These are phyloP conservation scores for Atopsyche davidsoni DNA, from an alignment of 1,140 invertebrate genomes.

Conservation along the genomic window DNA sequence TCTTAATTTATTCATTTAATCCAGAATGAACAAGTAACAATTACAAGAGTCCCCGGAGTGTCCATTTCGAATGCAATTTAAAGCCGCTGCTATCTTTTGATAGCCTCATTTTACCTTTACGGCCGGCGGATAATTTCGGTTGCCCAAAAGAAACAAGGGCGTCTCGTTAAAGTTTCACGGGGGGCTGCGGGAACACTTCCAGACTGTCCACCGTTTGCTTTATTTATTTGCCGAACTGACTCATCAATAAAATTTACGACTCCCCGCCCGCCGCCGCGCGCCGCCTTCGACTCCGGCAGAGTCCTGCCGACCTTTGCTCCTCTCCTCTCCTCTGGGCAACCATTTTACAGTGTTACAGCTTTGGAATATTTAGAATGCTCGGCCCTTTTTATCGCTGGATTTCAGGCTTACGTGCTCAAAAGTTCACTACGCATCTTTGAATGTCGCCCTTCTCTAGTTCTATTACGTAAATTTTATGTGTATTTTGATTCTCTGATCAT, in stretches of 20 bases:
- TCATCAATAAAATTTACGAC: conserved; percentile 28
- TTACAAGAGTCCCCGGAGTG: too few relatives aligned
- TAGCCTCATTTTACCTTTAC: conserved; percentile 6
- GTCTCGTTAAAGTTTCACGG: conserved; percentile 24
- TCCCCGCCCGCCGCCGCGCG: neutral
- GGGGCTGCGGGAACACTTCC: conserved; percentile 9
- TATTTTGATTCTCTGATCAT: neutral
- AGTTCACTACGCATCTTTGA: too few relatives aligned
- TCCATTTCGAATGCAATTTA: too few relatives aligned
- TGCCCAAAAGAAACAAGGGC: conserved; percentile 12
- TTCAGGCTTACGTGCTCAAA: too few relatives aligned
- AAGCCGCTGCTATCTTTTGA: too few relatives aligned
- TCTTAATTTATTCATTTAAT: too few relatives aligned
- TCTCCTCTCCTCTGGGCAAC: neutral
- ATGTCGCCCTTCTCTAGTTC: too few relatives aligned
- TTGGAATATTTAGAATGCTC: too few relatives aligned
- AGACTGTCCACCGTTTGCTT: conserved; percentile 24
- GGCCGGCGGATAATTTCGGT: conserved; percentile 15
- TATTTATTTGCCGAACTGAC: conserved; percentile 26
- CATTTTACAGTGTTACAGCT: neutral
- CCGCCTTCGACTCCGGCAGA: neutral
- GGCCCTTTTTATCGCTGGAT: too few relatives aligned
- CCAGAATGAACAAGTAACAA: too few relatives aligned
- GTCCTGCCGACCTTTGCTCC: neutral
- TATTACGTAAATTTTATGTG: neutral